These are phyloP conservation scores for Pelagia noctiluca DNA, from an alignment of 30 jellyfish, hydroid and myxozoan species.

Conservation along the genomic window DNA sequence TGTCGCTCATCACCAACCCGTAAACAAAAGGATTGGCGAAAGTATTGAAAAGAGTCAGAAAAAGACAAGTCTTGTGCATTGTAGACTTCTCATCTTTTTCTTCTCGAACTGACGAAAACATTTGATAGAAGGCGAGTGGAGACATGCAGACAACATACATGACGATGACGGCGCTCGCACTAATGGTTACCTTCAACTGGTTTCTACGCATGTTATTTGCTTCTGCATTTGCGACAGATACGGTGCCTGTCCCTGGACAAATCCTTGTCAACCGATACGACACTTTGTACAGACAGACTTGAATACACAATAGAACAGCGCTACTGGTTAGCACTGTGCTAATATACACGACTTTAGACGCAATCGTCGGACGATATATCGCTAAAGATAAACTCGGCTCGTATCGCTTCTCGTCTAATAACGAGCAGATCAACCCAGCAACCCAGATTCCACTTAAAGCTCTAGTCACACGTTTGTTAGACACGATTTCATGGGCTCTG, in stretches of 20 bases:
- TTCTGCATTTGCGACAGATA: background rate
- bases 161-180: no score
- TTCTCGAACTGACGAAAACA: background rate
- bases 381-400: background rate
- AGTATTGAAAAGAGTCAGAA: background rate
- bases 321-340: background rate
- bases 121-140: background rate
- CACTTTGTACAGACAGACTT: background rate
- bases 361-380: no score
- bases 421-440: background rate
- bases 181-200: constrained; percentile 8
- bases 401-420: background rate
- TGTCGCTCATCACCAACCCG: constrained; percentile 25
- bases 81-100: background rate
- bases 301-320: background rate
- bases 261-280: background rate
- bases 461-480: background rate
- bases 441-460: constrained; percentile 4
- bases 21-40: constrained; percentile 23
- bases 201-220: background rate
- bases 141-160: background rate
- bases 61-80: background rate
- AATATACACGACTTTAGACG: background rate
- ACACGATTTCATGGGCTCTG: background rate
- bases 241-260: background rate